Conservation (phyloP, 2,888 invertebrate species). For the Nudaria mundana region DNA sequence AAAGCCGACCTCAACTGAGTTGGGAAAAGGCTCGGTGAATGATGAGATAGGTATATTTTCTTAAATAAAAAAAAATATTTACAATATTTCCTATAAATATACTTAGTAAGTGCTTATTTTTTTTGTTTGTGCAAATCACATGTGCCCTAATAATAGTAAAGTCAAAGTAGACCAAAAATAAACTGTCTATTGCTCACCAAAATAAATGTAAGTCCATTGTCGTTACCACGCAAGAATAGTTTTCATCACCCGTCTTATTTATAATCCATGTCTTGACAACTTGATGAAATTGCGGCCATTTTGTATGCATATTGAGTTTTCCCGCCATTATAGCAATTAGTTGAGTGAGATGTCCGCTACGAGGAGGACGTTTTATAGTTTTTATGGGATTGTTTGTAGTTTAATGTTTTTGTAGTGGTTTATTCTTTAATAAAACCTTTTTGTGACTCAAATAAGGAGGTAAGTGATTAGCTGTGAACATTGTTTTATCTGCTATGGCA, state of each 20-base stretch:
- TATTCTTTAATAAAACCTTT: constrained; percentile 16
- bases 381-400: constrained; percentile 60
- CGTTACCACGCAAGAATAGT: constrained; percentile 68
- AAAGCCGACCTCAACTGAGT: too few species aligned
- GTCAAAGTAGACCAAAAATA: constrained; percentile 20
- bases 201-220: constrained; percentile 72
- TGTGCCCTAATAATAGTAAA: constrained; percentile 15
- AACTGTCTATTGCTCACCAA: constrained; percentile 42
- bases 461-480: neutral
- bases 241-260: constrained; percentile 76
- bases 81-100: too few species aligned
- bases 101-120: too few species aligned
- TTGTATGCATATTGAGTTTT: constrained; percentile 63
- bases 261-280: constrained; percentile 66
- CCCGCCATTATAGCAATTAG: constrained; percentile 77
- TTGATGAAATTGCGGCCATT: constrained; percentile 70
- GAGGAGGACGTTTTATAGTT: constrained; percentile 61
- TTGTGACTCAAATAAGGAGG: constrained; percentile 18
- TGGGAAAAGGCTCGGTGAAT: too few species aligned
- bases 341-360: constrained; percentile 78
- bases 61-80: too few species aligned
- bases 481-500: neutral
- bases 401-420: constrained; percentile 30
- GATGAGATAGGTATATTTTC: too few species aligned
- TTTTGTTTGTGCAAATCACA: neutral